Percentiles rank a stretch among this genome's conserved stretches.
Conservation (phyloP, 2,797 vertebrate species). For the Rachycentron canadum region DNA sequence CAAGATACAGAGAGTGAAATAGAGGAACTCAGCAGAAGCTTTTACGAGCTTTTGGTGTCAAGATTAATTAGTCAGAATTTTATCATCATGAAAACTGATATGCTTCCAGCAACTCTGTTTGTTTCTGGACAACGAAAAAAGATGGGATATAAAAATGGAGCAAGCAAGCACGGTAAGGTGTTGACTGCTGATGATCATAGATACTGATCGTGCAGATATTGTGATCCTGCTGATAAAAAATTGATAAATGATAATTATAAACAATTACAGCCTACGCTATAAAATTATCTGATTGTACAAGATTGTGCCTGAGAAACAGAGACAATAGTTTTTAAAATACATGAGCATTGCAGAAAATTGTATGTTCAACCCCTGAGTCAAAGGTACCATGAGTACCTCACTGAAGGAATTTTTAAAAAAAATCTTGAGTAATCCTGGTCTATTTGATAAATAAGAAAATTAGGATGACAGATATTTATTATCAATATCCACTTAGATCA, state of each 20-base stretch:
- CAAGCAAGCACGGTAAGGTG: conserved; percentile 80
- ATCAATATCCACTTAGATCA: background rate
- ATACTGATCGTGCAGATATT: conserved; percentile 35
- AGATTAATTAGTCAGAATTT: conserved; percentile 37
- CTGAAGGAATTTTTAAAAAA: conserved; percentile 24
- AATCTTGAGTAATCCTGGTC: background rate
- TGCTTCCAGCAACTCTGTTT: conserved; percentile 51
- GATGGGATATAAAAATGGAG: conserved; percentile 75
- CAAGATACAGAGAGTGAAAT: conserved; percentile 55
- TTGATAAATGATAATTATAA: conserved; percentile 12
- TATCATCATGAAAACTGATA: conserved; percentile 48
- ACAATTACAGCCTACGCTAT: background rate
- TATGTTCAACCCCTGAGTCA: conserved; percentile 7
- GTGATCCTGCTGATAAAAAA: conserved; percentile 26
- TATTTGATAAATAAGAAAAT: background rate
- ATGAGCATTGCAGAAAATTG: background rate
- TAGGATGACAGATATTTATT: background rate
- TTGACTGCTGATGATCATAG: conserved; percentile 58
- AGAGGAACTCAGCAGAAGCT: conserved; percentile 57
- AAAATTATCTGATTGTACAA: background rate
- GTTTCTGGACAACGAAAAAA: conserved; percentile 68
- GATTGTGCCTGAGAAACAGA: background rate
- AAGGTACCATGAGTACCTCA: conserved; percentile 7
- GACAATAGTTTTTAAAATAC: background rate
- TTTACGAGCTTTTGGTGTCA: conserved; percentile 29